Evolutionary conservation across 2,888 invertebrate genomes (phyloP), one percentile per base, ranked within the genome.

Genomic region (Chesias legatella): DNA sequence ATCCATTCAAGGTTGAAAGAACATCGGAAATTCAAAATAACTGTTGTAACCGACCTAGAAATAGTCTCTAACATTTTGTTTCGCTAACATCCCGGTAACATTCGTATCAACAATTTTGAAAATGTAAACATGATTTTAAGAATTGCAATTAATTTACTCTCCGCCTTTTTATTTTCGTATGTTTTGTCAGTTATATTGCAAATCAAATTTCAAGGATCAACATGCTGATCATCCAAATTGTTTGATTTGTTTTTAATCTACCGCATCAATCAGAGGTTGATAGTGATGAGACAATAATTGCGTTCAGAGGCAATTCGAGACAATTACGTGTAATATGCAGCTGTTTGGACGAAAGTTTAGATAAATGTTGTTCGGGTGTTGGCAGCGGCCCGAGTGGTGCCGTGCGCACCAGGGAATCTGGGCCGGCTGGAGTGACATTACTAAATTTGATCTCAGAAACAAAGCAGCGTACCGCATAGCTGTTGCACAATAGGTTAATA

Each of bases 371-470:
- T 10, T 11, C 34, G 43, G 39, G 35, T 48, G 66, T 85, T 85
- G 86, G 86, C 86, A 85, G 63, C 82, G 73, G 32, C 37, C 54
- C 63, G 53, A 52, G 61, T 79, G 72, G 86, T 73, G 86, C 86
- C 86, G 86, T 88, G 86, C 75, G 86, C 86, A 88, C 70, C 67
- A 75, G 79, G 69, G 81, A 81, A 86, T 84, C 79, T 83, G 79
- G 84, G 83, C 69, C 86, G 83, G 58, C 86, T 88, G 86, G 86
- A 88, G 82, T 83, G 85, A 85, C 86, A 85, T 77, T 80, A 85
- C 84, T 86, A 86, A 83, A 84, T 86, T 83, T 82, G 82, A 85
- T 81, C 79, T 61, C 67, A 63, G 72, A 67, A 78, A 83, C 81
- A 83, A 79, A 80, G 75, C 78, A 73, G 69, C 74, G 76, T 76